Evolutionary conservation across 2,888 invertebrate genomes (phyloP).

Genomic region (Ophion ventricosus): DNA sequence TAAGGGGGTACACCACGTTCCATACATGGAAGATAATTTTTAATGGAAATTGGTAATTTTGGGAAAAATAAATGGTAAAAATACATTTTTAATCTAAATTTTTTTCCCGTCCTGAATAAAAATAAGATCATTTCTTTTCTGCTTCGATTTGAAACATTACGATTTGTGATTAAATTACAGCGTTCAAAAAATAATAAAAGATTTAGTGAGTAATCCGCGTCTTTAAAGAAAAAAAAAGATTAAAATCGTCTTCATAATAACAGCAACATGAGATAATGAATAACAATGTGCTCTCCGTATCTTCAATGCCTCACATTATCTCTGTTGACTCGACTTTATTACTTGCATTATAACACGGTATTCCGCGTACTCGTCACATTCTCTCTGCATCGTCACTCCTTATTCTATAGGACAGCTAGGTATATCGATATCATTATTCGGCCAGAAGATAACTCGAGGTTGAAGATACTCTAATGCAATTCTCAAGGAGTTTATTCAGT

Average conservation of each 20-base stretch:
- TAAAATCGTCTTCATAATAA: slow-evolving; percentile 24
- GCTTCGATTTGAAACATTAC: too few relatives aligned
- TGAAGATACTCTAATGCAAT: slow-evolving; percentile 42
- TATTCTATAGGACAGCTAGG: neutral
- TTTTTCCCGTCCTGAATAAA: too few relatives aligned
- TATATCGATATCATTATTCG: slow-evolving; percentile 20
- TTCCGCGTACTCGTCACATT: slow-evolving; percentile 22
- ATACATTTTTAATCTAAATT: too few relatives aligned
- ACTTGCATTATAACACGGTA: slow-evolving; percentile 47
- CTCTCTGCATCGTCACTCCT: neutral
- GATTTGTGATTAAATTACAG: too few relatives aligned
- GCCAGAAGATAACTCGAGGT: slow-evolving; percentile 41
- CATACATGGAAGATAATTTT: too few relatives aligned
- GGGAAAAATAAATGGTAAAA: too few relatives aligned
- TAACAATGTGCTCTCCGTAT: neutral
- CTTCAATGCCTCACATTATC: slow-evolving; percentile 38
- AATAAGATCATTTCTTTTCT: too few relatives aligned
- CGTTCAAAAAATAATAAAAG: neutral
- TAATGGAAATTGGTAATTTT: too few relatives aligned
- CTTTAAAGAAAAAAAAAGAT: neutral
- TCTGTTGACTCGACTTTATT: slow-evolving; percentile 53
- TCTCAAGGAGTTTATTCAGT: slow-evolving; percentile 23
- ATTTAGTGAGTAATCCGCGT: neutral
- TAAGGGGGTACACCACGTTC: too few relatives aligned
- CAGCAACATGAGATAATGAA: slow-evolving; percentile 28